Percentiles rank a stretch among this genome's conserved stretches.
Conservation (phyloP, 2,797 vertebrate genomes). For the Phoeniculus purpureus region DNA sequence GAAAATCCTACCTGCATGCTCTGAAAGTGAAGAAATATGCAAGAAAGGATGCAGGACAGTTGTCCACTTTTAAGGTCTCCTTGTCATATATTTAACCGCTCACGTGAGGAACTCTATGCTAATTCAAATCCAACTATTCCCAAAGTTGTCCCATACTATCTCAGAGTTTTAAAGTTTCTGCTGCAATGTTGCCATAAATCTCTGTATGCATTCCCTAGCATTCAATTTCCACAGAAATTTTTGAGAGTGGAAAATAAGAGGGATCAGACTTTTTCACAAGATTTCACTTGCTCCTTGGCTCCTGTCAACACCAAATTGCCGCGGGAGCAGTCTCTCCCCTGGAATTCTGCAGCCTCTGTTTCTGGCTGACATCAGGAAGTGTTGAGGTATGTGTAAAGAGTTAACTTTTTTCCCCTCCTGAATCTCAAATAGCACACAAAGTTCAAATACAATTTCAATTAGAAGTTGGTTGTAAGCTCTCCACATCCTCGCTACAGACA, state of each 20-base stretch:
- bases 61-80: not conserved
- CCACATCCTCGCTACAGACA: not conserved
- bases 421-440: constrained; percentile 1
- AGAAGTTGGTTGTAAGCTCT: not conserved
- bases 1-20: not conserved
- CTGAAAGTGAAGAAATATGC: not conserved
- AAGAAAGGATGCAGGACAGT: not conserved
- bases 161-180: not conserved
- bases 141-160: not conserved
- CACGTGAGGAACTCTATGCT: accelerated
- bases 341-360: constrained; percentile 13
- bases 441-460: constrained; percentile 17
- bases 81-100: not conserved
- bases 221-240: not conserved
- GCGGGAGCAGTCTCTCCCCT: not conserved
- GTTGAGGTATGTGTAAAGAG: constrained; percentile 15
- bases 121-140: not conserved
- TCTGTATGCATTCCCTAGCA: not conserved
- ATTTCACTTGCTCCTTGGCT: not conserved
- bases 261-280: not conserved
- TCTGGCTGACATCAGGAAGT: constrained; percentile 30
- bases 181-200: not conserved
- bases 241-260: not conserved
- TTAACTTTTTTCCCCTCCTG: not conserved
- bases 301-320: not conserved